phyloP scores from a whole-genome alignment of 2,797 vertebrate genomes.

The Acropternis orthonyx region DNA sequence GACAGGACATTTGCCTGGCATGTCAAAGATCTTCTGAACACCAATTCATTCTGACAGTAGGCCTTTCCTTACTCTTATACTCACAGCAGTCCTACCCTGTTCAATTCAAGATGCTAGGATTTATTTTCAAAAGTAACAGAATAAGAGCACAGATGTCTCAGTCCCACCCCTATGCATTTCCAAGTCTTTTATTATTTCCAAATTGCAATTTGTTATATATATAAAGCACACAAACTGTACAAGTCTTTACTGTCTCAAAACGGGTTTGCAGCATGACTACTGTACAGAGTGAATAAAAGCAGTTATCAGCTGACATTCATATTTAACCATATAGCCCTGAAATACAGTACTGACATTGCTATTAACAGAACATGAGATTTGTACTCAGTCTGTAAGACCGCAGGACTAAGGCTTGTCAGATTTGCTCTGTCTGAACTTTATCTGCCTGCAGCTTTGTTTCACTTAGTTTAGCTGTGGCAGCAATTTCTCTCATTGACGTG shows the following conservation, averaged over 20 bases:
- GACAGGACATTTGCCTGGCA: background rate
- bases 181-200: background rate
- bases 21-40: background rate
- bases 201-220: background rate
- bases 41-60: background rate
- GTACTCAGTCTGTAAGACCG: background rate
- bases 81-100: background rate
- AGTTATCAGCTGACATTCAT: background rate
- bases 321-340: background rate
- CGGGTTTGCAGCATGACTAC: background rate
- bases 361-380: background rate
- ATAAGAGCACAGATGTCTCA: background rate
- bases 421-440: background rate
- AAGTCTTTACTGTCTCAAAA: background rate
- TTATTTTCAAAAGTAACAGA: background rate
- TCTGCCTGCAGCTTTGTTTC: background rate
- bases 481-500: background rate
- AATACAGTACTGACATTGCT: background rate
- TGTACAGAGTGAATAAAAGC: background rate
- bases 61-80: background rate
- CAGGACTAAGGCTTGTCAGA: background rate
- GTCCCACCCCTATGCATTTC: background rate
- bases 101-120: background rate
- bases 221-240: background rate
- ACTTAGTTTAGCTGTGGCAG: background rate